These are phyloP conservation scores for Hemichromis elongatus DNA, from an alignment of 2,113 vertebrate genomes.

Conservation along the genomic window DNA sequence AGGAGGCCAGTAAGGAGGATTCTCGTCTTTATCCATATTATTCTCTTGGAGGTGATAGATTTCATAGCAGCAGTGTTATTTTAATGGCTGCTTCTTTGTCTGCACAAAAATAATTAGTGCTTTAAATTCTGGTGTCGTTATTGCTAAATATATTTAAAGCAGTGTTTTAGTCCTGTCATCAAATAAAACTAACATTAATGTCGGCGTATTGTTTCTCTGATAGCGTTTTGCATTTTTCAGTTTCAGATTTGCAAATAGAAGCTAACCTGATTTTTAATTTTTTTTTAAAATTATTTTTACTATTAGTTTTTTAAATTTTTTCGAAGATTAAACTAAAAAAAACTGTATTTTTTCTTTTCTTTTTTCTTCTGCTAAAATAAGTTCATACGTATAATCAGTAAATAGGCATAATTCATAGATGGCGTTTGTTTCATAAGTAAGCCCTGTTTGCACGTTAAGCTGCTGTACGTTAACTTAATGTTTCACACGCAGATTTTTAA, in stretches of 20 bases:
- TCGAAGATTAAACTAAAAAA: background rate
- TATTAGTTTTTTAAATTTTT: background rate
- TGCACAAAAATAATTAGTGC: background rate
- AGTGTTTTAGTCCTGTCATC: accelerated
- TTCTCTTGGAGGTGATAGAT: background rate
- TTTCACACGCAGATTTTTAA: background rate
- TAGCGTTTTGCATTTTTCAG: background rate
- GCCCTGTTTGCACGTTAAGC: background rate
- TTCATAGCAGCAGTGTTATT: background rate
- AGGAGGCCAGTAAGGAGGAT: background rate
- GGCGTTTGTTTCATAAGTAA: background rate
- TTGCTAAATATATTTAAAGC: background rate
- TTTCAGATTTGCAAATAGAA: background rate
- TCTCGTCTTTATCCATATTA: background rate
- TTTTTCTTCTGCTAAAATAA: background rate
- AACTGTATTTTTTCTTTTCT: background rate
- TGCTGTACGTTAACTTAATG: background rate
- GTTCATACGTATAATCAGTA: background rate
- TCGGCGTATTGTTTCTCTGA: background rate
- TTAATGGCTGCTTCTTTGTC: background rate
- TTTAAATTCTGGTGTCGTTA: background rate
- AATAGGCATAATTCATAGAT: background rate
- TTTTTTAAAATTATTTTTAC: background rate
- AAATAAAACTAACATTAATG: background rate
- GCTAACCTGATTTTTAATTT: background rate